Evolutionary conservation across 2,888 invertebrate genomes (phyloP), one percentile per base, ranked within the genome.

Genomic region (Chrysolina oricalcia): DNA sequence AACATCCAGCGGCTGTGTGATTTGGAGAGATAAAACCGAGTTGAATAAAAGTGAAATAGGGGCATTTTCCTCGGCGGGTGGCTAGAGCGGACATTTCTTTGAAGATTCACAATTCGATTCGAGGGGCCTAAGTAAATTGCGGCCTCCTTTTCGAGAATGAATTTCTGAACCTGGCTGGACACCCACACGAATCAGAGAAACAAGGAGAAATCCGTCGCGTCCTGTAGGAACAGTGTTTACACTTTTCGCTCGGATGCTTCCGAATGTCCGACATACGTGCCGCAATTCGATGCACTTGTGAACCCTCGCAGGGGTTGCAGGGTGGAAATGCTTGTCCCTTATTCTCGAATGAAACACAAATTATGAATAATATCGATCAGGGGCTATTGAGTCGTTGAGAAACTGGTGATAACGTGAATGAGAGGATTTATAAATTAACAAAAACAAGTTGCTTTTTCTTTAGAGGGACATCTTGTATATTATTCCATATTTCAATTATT

Each of bases 61-160:
- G 87, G 87, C 82, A 86, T 86, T 86, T 87, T 86, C 75, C 77
- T 76, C 75, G 76, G 74, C 63, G 78, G 74, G 80, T 78, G 77
- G 78, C 73, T 74, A 71, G 78, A 75, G 73, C 75, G 59, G 77
- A 78, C 80, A 79, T 84, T 86, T 83, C 87, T 86, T 88, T 88
- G 87, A 88, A 87, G 87, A 87, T 86, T 85, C 86, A 84, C 76
- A 76, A 76, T 76, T 76, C 87, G 88, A 89, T 89, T 89, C 87
- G 85, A 87, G 87, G 87, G 86, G 84, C 84, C 87, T 89, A 88
- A 89, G 87, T 89, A 88, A 89, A 89, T 89, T 89, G 88, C 88
- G 88, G 87, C 85, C 86, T 86, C 84, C 85, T 86, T 77, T 80
- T 74, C 76, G 11, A 46, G 65, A 65, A 70, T 56, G 64, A 41